Conservation (phyloP, 2,888 invertebrate species). For the Eugnorisma glareosa region DNA sequence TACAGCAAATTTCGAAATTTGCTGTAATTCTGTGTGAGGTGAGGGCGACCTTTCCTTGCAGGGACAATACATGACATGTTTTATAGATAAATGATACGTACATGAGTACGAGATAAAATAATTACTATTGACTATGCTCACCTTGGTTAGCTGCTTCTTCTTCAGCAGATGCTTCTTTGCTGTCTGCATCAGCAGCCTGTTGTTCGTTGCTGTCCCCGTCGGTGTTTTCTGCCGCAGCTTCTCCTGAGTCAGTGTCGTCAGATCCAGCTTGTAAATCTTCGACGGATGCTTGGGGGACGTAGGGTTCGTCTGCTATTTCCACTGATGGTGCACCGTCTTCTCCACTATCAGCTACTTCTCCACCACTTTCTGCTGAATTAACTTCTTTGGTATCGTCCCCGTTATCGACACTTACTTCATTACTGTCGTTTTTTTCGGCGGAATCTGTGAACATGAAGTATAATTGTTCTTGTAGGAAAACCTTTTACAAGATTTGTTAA, state of each 20-base stretch:
- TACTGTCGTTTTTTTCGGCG: constrained; percentile 88
- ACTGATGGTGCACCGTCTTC: constrained; percentile 83
- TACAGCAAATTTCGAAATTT: no score
- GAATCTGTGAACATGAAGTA: constrained; percentile 79
- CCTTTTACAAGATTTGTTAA: not conserved
- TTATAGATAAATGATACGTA: not conserved
- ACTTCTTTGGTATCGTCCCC: constrained; percentile 83
- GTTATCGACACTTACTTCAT: constrained; percentile 86
- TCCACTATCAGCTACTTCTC: constrained; percentile 75
- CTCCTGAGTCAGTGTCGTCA: constrained; percentile 82
- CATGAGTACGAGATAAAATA: not conserved
- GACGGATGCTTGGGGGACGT: constrained; percentile 85
- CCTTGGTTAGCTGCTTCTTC: constrained; percentile 87
- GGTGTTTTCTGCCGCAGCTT: constrained; percentile 75
- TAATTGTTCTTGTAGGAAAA: constrained; percentile 27
- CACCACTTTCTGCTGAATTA: constrained; percentile 84
- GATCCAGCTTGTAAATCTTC: constrained; percentile 83
- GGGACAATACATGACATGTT: not conserved
- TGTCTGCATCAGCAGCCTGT: constrained; percentile 73
- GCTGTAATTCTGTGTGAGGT: not conserved
- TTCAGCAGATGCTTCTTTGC: constrained; percentile 87
- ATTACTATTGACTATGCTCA: constrained; percentile 56
- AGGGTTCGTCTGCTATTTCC: constrained; percentile 88
- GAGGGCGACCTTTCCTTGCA: not conserved
- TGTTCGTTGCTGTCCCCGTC: constrained; percentile 81